Evolutionary conservation across 2,888 invertebrate genomes (phyloP).

Genomic region (Listrodromus nycthemerus): DNA sequence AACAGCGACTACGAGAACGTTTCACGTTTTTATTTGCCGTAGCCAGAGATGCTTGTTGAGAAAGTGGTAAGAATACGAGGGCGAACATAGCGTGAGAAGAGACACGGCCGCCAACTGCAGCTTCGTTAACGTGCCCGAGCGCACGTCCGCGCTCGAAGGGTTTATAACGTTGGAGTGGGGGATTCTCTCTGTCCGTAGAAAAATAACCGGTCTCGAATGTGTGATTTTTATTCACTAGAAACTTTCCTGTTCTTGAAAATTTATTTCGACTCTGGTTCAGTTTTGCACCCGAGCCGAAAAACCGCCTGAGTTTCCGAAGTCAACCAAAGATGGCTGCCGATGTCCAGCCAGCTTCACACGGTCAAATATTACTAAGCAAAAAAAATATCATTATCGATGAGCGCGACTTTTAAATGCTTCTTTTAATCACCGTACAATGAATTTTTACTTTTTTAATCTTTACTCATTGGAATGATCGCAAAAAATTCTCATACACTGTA

Average conservation of each 20-base stretch:
- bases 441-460: too few relatives aligned
- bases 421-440: too few relatives aligned
- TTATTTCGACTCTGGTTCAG: too few relatives aligned
- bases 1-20: background rate
- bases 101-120: slow-evolving; percentile 1
- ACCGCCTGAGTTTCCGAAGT: too few relatives aligned
- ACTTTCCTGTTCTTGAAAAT: background rate
- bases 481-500: too few relatives aligned
- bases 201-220: background rate
- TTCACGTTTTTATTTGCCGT: background rate
- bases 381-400: too few relatives aligned
- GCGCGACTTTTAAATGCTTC: too few relatives aligned
- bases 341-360: too few relatives aligned
- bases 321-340: too few relatives aligned
- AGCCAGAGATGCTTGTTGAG: background rate
- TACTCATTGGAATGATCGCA: too few relatives aligned
- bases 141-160: slow-evolving; percentile 36
- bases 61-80: background rate
- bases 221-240: background rate
- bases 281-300: too few relatives aligned
- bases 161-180: background rate
- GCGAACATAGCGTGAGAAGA: slow-evolving; percentile 8
- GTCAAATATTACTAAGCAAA: too few relatives aligned
- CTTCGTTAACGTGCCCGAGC: slow-evolving; percentile 1
- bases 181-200: background rate